Evolutionary conservation across 2,888 invertebrate genomes (phyloP), one percentile per base, ranked within the genome.

Genomic region (Drosophila trichaetosa): DNA sequence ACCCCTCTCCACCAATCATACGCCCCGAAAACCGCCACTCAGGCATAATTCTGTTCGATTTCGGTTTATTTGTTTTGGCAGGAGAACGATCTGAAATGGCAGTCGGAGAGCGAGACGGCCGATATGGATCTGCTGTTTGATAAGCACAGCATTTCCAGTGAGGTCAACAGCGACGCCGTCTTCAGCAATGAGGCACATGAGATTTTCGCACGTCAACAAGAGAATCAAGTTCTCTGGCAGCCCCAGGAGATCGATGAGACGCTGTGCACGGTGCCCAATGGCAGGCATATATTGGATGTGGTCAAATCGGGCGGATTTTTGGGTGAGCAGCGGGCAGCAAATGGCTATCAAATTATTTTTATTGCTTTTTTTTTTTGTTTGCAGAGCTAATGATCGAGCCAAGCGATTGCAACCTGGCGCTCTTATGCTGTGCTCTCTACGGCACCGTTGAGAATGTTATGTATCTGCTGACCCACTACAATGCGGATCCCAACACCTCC

Each of bases 401-500:
- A 2, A 90, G 72, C 60, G 92, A 93, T 69, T 90, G 91, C 29
- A 93, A 92, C 59, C 70, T 91, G 57, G 93, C 93, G 0, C 68
- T 93, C 7, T 76, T 93, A 7, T 90, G 92, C 38, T 90, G 92
- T 7, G 78, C 92, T 4, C 85, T 93, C 51, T 91, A 91, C 67
- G 91, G 92, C 10, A 89, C 86, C 53, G 75, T 82, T 0, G 93
- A 93, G 36, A 91, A 91, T 64, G 73, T 92, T 8, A 68, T 82
- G 0, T 85, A 80, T 40, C 71, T 93, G 46, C 63, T 93, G 6
- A 91, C 89, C 53, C 91, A 91, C 48, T 91, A 87, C 68, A 82
- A 87, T 29, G 95, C 95, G 4, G 94, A 95, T 86, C 94, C 96
- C 21, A 95, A 96, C 79, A 94, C 94, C 13, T 92, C 93, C 38